Evolutionary conservation across 1,140 invertebrate genomes (phyloP).

Genomic region (Apis cerana): DNA sequence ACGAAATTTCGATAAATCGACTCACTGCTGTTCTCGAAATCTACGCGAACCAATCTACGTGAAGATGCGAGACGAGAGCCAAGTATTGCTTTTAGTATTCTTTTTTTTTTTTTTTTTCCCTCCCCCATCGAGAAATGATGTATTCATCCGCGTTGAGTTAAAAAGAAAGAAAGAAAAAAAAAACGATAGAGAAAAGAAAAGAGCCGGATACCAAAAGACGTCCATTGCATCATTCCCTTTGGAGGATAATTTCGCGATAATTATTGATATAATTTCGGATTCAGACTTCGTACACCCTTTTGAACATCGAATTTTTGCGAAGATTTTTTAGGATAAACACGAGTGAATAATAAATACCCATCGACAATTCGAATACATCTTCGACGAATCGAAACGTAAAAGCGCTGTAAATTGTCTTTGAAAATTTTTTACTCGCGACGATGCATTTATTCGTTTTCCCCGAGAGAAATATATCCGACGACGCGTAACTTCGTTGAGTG

Average conservation of each 20-base stretch:
- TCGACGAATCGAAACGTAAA: background rate
- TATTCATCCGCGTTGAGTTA: no score
- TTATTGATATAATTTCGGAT: background rate
- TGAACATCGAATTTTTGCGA: slow-evolving; percentile 19
- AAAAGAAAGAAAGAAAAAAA: no score
- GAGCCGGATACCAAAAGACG: background rate
- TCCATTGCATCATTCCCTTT: background rate
- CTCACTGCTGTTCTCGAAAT: slow-evolving; percentile 29
- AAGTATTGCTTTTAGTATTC: no score
- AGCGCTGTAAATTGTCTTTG: background rate
- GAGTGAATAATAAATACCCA: background rate
- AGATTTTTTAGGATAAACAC: background rate
- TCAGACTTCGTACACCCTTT: background rate
- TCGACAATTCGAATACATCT: background rate
- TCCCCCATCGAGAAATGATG: background rate
- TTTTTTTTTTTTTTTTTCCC: no score
- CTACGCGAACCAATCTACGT: background rate
- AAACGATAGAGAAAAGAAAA: background rate
- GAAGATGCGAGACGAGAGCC: background rate
- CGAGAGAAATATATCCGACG: background rate
- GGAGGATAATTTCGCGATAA: no score
- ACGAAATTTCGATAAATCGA: background rate
- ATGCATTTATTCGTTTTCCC: no score
- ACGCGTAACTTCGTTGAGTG: no score
- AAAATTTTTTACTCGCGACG: background rate